Evolutionary conservation across 2,113 vertebrate genomes (phyloP).

Genomic region (Leucopternis melanops): DNA sequence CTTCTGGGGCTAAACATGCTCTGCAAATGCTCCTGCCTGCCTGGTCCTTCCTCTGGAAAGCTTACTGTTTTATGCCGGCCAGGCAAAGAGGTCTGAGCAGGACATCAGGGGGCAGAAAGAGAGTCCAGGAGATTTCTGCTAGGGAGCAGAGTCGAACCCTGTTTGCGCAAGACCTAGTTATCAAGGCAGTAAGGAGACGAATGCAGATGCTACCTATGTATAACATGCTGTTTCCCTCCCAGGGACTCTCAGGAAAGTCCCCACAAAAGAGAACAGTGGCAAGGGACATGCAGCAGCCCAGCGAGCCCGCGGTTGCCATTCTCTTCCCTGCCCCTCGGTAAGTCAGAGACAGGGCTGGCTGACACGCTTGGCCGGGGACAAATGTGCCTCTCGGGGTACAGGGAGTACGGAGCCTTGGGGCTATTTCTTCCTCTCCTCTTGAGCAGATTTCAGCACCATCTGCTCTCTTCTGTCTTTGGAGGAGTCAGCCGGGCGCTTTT

Average conservation of each 20-base stretch:
- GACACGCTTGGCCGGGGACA: background rate
- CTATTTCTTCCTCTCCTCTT: conserved; percentile 31
- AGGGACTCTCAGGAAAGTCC: background rate
- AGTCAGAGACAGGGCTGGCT: background rate
- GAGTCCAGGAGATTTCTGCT: background rate
- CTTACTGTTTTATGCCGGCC: background rate
- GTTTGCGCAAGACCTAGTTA: background rate
- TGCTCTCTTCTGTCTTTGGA: conserved; percentile 37
- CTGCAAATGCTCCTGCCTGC: background rate
- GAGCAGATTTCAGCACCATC: conserved; percentile 45
- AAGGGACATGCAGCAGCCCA: background rate
- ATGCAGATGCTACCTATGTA: background rate
- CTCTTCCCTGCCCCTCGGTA: background rate
- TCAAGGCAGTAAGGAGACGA: background rate
- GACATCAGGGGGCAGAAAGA: background rate
- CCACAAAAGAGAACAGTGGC: background rate
- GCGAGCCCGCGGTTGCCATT: background rate
- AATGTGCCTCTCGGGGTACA: conserved; percentile 4
- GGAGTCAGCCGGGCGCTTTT: background rate
- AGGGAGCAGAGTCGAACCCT: background rate
- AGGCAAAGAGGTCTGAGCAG: background rate
- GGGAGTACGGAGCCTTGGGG: background rate
- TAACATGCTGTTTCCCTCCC: background rate
- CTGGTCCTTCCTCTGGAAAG: background rate
- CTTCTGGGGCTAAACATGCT: background rate